These are phyloP conservation scores for Lophotriccus pileatus DNA, from an alignment of 2,797 vertebrate species.

Conservation along the genomic window DNA sequence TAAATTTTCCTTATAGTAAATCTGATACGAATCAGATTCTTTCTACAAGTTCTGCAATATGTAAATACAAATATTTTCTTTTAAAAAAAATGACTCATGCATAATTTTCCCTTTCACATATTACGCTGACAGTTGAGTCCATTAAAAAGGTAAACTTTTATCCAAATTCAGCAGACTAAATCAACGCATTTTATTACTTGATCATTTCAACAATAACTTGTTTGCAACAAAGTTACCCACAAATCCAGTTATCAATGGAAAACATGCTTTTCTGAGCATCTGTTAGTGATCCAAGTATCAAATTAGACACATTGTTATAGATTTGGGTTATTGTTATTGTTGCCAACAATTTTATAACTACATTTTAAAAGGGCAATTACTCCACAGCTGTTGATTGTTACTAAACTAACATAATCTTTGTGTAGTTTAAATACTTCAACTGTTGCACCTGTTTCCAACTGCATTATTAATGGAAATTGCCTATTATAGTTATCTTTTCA, in stretches of 20 bases:
- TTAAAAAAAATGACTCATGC: background rate
- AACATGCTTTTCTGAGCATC: background rate
- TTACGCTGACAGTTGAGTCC: background rate
- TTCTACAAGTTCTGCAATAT: background rate
- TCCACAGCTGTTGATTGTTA: slow-evolving; percentile 57
- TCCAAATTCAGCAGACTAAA: background rate
- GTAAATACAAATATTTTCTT: background rate
- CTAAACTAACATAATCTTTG: slow-evolving; percentile 25
- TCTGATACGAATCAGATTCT: background rate
- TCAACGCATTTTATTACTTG: background rate
- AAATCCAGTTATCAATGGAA: background rate
- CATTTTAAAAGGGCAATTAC: slow-evolving; percentile 64
- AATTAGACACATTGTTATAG: slow-evolving; percentile 1
- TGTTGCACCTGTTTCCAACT: slow-evolving; percentile 40
- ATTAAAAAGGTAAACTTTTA: background rate
- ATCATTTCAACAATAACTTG: background rate
- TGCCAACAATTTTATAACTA: slow-evolving; percentile 43
- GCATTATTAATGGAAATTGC: slow-evolving; percentile 27
- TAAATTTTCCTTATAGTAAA: background rate
- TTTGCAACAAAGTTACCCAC: background rate
- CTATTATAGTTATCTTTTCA: background rate
- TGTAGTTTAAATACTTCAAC: slow-evolving; percentile 35
- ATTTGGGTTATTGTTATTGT: slow-evolving; percentile 17
- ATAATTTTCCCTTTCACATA: background rate
- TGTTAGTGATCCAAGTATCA: background rate